phyloP scores from a whole-genome alignment of 2,797 vertebrate genomes.

The Periparus ater region DNA sequence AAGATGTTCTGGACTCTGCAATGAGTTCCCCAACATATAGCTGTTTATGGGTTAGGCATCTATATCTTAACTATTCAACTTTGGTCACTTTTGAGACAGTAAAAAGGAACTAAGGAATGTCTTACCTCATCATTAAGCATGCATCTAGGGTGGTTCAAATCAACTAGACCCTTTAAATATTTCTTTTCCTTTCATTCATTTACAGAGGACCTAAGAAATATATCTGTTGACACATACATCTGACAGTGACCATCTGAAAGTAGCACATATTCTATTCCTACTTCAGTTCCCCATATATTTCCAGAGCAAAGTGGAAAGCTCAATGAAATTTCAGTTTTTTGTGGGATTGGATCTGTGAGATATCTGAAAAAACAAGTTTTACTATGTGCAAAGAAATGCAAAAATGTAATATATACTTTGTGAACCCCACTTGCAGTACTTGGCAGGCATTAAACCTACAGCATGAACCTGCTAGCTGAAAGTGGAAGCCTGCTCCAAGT shows the following conservation, averaged over 20 bases:
- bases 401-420: neutral
- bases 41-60: neutral
- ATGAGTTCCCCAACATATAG: neutral
- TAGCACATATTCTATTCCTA: neutral
- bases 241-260: neutral
- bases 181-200: neutral
- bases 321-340: neutral
- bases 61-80: neutral
- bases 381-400: neutral
- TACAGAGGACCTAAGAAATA: neutral
- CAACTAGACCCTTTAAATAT: neutral
- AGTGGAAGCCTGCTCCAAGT: neutral
- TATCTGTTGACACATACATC: neutral
- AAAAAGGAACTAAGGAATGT: neutral
- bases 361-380: neutral
- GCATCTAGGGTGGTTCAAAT: neutral
- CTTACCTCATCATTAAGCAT: neutral
- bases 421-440: neutral
- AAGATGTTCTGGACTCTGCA: neutral
- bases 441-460: neutral
- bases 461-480: neutral
- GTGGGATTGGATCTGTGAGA: rapidly evolving
- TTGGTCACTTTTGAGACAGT: neutral
- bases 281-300: neutral
- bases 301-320: neutral